phyloP scores from a whole-genome alignment of 2,113 vertebrate genomes.

The Heterocephalus glaber region DNA sequence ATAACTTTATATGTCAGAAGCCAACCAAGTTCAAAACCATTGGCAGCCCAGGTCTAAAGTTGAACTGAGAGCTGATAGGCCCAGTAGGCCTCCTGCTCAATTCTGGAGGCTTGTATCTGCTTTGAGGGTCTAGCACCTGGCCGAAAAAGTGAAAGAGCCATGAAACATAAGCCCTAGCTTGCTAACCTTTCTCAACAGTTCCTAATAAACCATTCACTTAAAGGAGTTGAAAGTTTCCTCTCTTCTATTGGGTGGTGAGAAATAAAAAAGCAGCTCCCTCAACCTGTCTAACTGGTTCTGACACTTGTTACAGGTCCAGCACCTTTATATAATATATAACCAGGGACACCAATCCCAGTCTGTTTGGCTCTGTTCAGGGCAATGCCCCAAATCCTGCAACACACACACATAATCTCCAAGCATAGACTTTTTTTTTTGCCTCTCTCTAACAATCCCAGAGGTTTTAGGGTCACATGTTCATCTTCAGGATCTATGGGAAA shows the following conservation, averaged over 20 bases:
- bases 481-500: background rate
- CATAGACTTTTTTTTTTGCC: background rate
- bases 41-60: background rate
- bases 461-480: background rate
- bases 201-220: slow-evolving; percentile 56
- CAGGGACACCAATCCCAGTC: background rate
- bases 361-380: background rate
- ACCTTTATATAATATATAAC: slow-evolving; percentile 70
- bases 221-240: slow-evolving; percentile 59
- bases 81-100: background rate
- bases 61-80: background rate
- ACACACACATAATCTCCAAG: background rate
- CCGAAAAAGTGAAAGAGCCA: background rate
- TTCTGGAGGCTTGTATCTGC: background rate
- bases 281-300: slow-evolving; percentile 74
- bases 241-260: slow-evolving; percentile 59
- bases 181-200: slow-evolving; percentile 42
- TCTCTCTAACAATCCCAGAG: slow-evolving; percentile 13
- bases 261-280: slow-evolving; percentile 64
- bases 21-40: slow-evolving; percentile 9
- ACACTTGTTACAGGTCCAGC: slow-evolving; percentile 53
- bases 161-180: slow-evolving; percentile 8
- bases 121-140: background rate
- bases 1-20: slow-evolving; percentile 6
- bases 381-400: background rate